These are phyloP conservation scores for Eurosta solidaginis DNA, from an alignment of 1,140 invertebrate genomes.

Conservation along the genomic window DNA sequence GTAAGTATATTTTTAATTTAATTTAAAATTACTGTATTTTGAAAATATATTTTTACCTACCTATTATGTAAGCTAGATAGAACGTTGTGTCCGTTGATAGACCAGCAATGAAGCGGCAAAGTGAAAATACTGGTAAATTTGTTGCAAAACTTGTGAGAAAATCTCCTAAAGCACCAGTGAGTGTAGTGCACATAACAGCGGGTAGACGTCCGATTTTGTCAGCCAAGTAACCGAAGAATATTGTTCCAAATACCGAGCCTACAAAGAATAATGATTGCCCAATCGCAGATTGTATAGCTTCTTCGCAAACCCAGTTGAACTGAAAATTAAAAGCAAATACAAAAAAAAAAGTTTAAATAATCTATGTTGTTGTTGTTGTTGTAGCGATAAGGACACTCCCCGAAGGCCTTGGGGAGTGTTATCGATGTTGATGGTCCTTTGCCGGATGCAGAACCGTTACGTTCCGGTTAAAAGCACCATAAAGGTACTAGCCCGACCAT, in stretches of 20 bases:
- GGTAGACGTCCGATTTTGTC: constrained; percentile 66
- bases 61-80: constrained; percentile 68
- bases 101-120: constrained; percentile 64
- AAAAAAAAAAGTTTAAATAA: neutral
- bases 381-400: too few species aligned
- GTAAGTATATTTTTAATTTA: neutral
- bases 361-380: too few species aligned
- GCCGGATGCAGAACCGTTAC: too few species aligned
- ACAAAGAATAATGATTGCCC: constrained; percentile 68
- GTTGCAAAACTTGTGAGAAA: constrained; percentile 62
- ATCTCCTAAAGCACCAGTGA: constrained; percentile 63
- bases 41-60: constrained; percentile 46
- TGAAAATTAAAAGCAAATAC: constrained; percentile 49
- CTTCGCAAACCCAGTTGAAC: constrained; percentile 67
- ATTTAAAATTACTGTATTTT: neutral
- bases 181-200: constrained; percentile 62
- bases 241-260: constrained; percentile 64
- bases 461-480: too few species aligned
- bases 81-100: constrained; percentile 66
- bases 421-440: too few species aligned
- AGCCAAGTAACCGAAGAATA: constrained; percentile 64
- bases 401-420: too few species aligned
- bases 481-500: too few species aligned
- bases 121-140: constrained; percentile 59
- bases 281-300: constrained; percentile 63